Evolutionary conservation across 2,888 invertebrate genomes (phyloP).

Genomic region (Conus canariensis): DNA sequence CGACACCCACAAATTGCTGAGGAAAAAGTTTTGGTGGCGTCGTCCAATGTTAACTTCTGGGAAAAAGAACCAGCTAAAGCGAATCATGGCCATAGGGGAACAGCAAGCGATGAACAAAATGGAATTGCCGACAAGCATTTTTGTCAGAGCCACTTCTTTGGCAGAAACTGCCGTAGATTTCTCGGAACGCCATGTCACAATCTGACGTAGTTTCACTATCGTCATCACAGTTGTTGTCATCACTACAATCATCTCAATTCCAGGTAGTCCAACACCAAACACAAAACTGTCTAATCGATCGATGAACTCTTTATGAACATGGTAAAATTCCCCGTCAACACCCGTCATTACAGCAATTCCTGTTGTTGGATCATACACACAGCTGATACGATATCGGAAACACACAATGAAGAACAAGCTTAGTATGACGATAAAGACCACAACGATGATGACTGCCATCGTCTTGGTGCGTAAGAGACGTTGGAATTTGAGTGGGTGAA

Average conservation of each 20-base stretch:
- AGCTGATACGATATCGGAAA: neutral
- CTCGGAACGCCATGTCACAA: neutral
- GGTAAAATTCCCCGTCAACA: neutral
- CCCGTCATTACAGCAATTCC: neutral
- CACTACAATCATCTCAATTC: neutral
- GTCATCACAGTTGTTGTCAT: neutral
- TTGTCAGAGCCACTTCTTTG: conserved; percentile 4
- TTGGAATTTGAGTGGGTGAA: conserved; percentile 6
- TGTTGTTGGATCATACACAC: neutral
- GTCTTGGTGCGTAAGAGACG: neutral
- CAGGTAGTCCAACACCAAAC: neutral
- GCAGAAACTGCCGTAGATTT: neutral
- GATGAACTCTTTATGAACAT: neutral
- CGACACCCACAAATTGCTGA: neutral
- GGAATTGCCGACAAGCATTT: conserved; percentile 20
- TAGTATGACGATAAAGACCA: neutral
- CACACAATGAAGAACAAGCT: neutral
- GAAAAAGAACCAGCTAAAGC: conserved; percentile 12
- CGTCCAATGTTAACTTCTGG: neutral
- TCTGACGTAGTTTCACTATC: neutral
- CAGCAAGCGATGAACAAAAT: neutral
- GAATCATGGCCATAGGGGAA: neutral
- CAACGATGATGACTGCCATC: neutral
- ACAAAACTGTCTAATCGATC: neutral
- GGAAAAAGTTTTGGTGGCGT: neutral